These are phyloP conservation scores for Helostoma temminkii DNA, from an alignment of 2,797 vertebrate genomes.

Conservation along the genomic window DNA sequence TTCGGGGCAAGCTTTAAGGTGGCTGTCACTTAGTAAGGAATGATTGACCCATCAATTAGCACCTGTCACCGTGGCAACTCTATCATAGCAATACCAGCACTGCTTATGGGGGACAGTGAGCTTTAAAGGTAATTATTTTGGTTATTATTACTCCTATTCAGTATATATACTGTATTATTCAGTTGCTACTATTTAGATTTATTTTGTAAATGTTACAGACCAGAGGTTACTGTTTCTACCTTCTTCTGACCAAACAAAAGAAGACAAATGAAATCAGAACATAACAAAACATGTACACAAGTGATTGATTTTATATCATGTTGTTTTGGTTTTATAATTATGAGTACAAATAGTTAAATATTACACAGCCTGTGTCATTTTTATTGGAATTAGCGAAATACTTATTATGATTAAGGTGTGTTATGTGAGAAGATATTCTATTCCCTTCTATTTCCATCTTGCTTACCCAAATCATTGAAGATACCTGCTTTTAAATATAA, in stretches of 20 bases:
- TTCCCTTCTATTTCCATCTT: not conserved
- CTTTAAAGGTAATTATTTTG: constrained; percentile 36
- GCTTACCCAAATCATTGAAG: constrained; percentile 2
- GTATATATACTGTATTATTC: too few species aligned
- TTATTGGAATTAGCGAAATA: too few species aligned
- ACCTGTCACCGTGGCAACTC: constrained; percentile 79
- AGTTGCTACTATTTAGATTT: not conserved
- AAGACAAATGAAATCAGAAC: constrained; percentile 84
- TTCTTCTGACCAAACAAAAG: constrained; percentile 84
- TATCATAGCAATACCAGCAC: constrained; percentile 68
- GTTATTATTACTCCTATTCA: constrained; percentile 15
- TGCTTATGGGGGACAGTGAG: constrained; percentile 5
- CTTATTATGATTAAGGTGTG: too few species aligned
- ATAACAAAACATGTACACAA: constrained; percentile 63
- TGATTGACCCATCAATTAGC: constrained; percentile 83
- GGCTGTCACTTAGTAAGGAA: constrained; percentile 80
- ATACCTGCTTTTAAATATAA: constrained; percentile 14
- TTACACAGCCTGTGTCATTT: not conserved
- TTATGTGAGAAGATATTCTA: too few species aligned
- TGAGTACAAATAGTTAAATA: too few species aligned
- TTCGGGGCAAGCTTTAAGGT: constrained; percentile 66
- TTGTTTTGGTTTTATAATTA: too few species aligned
- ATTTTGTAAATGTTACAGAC: not conserved
- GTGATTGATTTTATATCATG: too few species aligned
- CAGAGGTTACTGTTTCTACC: constrained; percentile 27